Evolutionary conservation across 2,888 invertebrate species (phyloP).

Genomic region (Clistopyga incitator): DNA sequence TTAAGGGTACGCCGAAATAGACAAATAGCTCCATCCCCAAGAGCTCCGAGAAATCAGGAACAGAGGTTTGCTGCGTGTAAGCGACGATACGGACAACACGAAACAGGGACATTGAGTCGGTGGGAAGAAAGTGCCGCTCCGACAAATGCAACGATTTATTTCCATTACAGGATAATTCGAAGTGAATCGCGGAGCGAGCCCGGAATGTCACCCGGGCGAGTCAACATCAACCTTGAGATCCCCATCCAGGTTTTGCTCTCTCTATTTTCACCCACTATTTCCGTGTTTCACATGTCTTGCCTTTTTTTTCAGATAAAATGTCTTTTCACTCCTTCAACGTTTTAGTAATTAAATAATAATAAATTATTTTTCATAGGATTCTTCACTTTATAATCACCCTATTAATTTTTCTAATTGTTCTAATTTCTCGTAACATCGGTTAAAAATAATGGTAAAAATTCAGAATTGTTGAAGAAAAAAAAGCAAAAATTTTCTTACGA

Average conservation of each 20-base stretch:
- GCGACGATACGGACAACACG: constrained; percentile 60
- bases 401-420: no score
- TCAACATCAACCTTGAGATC: constrained; percentile 29
- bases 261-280: not conserved
- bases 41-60: constrained; percentile 33
- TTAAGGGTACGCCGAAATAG: constrained; percentile 61
- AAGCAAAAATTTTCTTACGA: no score
- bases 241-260: not conserved
- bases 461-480: no score
- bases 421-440: no score
- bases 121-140: constrained; percentile 54
- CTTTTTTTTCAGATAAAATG: not conserved
- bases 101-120: constrained; percentile 61
- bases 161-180: constrained; percentile 79
- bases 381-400: no score
- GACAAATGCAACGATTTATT: constrained; percentile 80
- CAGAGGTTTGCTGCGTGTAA: constrained; percentile 33
- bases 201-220: constrained; percentile 53
- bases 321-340: not conserved
- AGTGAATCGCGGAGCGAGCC: constrained; percentile 65
- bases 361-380: no score
- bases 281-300: not conserved
- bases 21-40: constrained; percentile 59
- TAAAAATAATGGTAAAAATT: no score
- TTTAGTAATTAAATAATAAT: not conserved